These are phyloP conservation scores for Anabacerthia variegaticeps DNA, from an alignment of 2,797 vertebrate species.

Conservation along the genomic window DNA sequence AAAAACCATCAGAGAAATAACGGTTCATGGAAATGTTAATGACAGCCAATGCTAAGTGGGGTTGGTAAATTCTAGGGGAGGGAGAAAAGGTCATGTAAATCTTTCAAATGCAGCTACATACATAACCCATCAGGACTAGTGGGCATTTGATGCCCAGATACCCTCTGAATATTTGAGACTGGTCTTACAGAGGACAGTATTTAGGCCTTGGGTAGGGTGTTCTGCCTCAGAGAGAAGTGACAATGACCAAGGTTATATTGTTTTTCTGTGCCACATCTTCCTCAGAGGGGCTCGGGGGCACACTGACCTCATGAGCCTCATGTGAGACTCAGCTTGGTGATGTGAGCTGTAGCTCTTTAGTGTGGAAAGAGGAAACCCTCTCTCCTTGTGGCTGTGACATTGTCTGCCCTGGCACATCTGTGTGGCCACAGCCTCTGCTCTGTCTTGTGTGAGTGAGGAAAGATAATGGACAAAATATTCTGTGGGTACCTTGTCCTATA, in stretches of 20 bases:
- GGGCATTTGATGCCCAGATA: background rate
- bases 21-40: conserved; percentile 19
- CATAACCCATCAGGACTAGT: background rate
- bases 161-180: background rate
- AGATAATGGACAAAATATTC: background rate
- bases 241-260: background rate
- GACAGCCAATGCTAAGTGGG: background rate
- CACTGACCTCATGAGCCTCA: background rate
- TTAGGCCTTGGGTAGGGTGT: background rate
- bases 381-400: background rate
- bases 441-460: background rate
- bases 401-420: background rate
- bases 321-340: background rate
- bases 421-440: background rate
- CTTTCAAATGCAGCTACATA: background rate
- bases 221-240: background rate
- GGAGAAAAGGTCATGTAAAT: conserved; percentile 22
- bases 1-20: conserved; percentile 23
- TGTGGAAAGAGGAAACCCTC: background rate
- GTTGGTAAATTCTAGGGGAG: background rate
- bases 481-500: background rate
- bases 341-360: background rate
- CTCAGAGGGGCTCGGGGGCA: background rate
- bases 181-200: rapidly evolving
- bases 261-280: background rate